Base-by-base conservation (phyloP, 2,888 invertebrate species). In the Eupsilia transversa region DNA sequence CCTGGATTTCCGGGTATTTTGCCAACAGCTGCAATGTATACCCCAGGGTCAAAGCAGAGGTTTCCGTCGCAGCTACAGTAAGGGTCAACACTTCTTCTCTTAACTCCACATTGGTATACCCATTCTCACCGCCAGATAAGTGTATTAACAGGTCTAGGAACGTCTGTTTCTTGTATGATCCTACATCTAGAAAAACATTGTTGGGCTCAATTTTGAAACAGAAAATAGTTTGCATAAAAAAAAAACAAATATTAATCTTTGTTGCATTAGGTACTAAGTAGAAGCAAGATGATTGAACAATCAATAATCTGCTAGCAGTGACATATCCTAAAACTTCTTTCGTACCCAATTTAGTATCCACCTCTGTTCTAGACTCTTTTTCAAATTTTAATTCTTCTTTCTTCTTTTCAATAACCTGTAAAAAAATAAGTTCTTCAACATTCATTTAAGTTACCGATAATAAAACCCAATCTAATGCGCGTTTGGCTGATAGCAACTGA, bases 51-150 rank as follows among this genome's bases (percentile, higher is more conserved):
- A 95, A 93, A 0, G 97, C 96, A 2, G 96, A 95, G 0, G 97
- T 97, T 67, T 97, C 96, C 12, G 96, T 96, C 49, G 97, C 97
- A 33, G 97, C 97, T 23, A 97, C 89, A 71, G 96, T 94, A 74
- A 97, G 93, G 0, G 97, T 97, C 69, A 97, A 91, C 0, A 97
- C 94, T 91, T 97, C 97, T 84, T 97, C 97, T 74, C 97, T 91
- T 3, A 97, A 84, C 82, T 97, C 97, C 52, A 93, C 85, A 81
- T 97, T 94, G 0, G 94, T 96, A 56, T 97, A 97, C 38, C 96
- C 96, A 1, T 91, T 94, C 14, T 96, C 96, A 14, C 94, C 94
- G 0, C 96, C 95, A 46, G 97, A 96, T 7, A 96, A 87, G n/a
- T 94, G 92, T 79, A 97, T 96, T 23, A 97, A 88, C 10, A 97